Conservation (phyloP, 2,888 invertebrate genomes). For the Phalera bucephala region DNA sequence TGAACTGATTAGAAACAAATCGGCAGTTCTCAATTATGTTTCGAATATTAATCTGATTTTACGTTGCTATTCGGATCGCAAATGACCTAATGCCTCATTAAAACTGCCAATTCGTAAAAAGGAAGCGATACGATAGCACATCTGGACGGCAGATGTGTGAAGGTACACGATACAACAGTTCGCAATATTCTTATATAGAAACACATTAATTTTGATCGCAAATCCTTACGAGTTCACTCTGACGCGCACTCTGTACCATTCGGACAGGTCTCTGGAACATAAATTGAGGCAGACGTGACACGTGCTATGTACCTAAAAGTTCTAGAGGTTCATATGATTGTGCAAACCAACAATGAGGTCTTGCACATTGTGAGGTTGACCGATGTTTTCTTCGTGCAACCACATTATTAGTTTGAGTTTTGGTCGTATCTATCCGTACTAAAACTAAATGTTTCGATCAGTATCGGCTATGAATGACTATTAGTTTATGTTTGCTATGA, state of each 20-base stretch:
- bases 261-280: slow-evolving; percentile 87
- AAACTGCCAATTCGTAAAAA: slow-evolving; percentile 75
- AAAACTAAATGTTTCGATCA: slow-evolving; percentile 35
- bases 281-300: slow-evolving; percentile 75
- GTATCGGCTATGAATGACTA: slow-evolving; percentile 28
- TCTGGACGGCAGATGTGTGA: slow-evolving; percentile 79
- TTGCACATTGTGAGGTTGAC: slow-evolving; percentile 10
- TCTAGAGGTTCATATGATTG: slow-evolving; percentile 34
- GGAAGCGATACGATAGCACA: slow-evolving; percentile 73
- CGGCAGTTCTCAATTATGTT: slow-evolving; percentile 58
- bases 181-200: slow-evolving; percentile 71
- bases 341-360: slow-evolving; percentile 21
- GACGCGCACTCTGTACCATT: slow-evolving; percentile 93
- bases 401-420: slow-evolving; percentile 30
- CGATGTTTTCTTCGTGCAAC: slow-evolving; percentile 4
- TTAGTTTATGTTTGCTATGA: slow-evolving; percentile 36
- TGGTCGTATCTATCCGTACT: slow-evolving; percentile 31
- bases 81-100: slow-evolving; percentile 33
- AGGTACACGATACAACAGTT: slow-evolving; percentile 80
- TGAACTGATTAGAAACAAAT: slow-evolving; percentile 55
- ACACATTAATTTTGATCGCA: slow-evolving; percentile 78
- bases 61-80: slow-evolving; percentile 17
- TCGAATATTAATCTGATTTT: slow-evolving; percentile 23
- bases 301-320: slow-evolving; percentile 56
- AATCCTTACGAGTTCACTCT: slow-evolving; percentile 92